Evolutionary conservation across 2,888 invertebrate species (phyloP), one percentile per base, ranked within the genome.

Genomic region (Plebejus melissa): DNA sequence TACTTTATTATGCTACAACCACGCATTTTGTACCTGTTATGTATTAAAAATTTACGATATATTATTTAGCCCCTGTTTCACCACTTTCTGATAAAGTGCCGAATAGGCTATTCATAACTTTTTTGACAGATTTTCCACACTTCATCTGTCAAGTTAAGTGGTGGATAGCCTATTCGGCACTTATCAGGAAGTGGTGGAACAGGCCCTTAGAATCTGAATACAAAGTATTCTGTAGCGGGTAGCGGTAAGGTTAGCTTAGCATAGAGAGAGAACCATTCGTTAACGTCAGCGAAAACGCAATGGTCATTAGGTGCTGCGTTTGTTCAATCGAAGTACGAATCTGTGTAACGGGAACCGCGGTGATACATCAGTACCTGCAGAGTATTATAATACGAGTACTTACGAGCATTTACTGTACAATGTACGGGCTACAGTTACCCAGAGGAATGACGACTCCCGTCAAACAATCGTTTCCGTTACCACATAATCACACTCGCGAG

Each of bases 261-360:
- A 22, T 22, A 22, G 22, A 69, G 5, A 46, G 46, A 74, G 22
- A 57, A 74, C 46, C 75, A 50, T 71, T 41, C 3, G 28, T 54
- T 28, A 36, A 36, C 13, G 16, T 54, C 32, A 54, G 32, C 1
- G 72, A 72, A 72, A 72, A 54, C 72, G 72, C 72, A 72, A 32
- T 72, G 72, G 54, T 77, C 76, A 79, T 78, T 78, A 77, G 74
- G 69, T 76, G 77, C 77, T 77, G 77, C 79, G 77, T 78, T 77
- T 77, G 69, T 41, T 74, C 75, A 78, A 79, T 79, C 78, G 77
- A 78, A 70, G 76, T 76, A 78, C 76, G 74, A 77, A 78, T 79
- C 78, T 77, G 75, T 76, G 74, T 74, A 78, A 78, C 77, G 78
- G 77, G 75, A 69, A 32, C 16, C 72, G 38, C 57, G 69, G 54